Evolutionary conservation across 2,888 invertebrate species (phyloP).

Genomic region (Cryptocephalus primarius): DNA sequence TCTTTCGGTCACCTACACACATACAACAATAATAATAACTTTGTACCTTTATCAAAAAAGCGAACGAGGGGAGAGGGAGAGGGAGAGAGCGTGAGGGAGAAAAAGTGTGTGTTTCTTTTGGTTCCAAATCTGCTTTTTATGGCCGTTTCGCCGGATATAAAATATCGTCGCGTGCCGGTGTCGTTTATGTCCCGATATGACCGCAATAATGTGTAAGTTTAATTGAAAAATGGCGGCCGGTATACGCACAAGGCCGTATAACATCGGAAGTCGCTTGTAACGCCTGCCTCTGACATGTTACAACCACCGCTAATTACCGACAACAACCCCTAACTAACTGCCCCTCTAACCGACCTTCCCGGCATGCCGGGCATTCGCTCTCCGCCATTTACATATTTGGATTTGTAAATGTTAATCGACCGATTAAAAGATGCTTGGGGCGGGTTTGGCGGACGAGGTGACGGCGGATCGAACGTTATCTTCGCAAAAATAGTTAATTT

Average conservation of each 20-base stretch:
- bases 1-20: too few relatives aligned
- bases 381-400: too few relatives aligned
- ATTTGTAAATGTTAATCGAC: too few relatives aligned
- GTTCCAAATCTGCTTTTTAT: conserved; percentile 10
- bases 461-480: too few relatives aligned
- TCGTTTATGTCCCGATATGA: conserved; percentile 13
- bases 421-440: too few relatives aligned
- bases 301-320: conserved; percentile 22
- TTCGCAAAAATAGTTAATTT: too few relatives aligned
- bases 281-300: conserved; percentile 27
- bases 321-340: conserved; percentile 22
- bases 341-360: conserved; percentile 6
- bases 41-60: background rate
- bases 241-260: conserved; percentile 19
- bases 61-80: conserved; percentile 2
- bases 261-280: conserved; percentile 27
- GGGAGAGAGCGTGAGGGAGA: background rate
- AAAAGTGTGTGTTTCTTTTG: conserved; percentile 6
- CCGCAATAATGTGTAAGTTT: conserved; percentile 16
- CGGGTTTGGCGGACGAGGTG: too few relatives aligned
- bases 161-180: conserved; percentile 14
- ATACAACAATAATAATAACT: too few relatives aligned
- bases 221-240: conserved; percentile 13
- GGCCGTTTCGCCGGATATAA: conserved; percentile 9
- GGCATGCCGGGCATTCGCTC: too few relatives aligned